phyloP scores from a whole-genome alignment of 23 tunicate species.

The Pegea sp. region DNA sequence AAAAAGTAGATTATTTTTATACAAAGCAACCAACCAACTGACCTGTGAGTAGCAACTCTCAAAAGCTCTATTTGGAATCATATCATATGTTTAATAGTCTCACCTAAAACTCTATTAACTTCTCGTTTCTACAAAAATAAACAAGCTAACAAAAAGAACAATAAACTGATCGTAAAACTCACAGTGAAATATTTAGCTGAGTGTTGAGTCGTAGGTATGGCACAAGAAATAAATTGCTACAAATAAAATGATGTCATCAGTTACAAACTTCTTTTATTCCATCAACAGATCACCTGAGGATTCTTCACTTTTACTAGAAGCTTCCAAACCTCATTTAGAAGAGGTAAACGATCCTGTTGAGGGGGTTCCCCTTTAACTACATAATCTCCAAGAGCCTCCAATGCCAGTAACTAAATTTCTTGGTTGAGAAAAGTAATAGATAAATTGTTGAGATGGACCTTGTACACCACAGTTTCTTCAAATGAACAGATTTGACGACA shows the following conservation, averaged over 20 bases:
- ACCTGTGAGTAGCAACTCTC: constrained; percentile 30
- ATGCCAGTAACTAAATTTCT: constrained; percentile 10
- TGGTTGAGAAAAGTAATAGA: not conserved
- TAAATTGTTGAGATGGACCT: constrained; percentile 4
- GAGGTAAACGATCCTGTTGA: constrained; percentile 16
- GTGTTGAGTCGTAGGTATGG: constrained; percentile 40
- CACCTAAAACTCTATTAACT: constrained; percentile 61
- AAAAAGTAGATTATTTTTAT: too few species aligned
- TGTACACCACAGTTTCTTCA: constrained; percentile 32
- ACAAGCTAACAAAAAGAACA: not conserved
- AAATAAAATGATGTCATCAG: not conserved
- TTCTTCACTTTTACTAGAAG: constrained; percentile 22
- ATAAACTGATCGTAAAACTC: constrained; percentile 3
- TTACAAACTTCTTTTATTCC: not conserved
- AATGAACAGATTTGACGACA: constrained; percentile 17
- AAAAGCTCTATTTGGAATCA: constrained; percentile 71
- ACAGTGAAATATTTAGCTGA: constrained; percentile 51
- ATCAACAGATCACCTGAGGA: constrained; percentile 8
- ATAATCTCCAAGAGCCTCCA: constrained; percentile 28
- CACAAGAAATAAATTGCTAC: constrained; percentile 50
- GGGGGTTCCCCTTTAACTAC: constrained; percentile 37
- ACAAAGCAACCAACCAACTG: too few species aligned
- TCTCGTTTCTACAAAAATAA: constrained; percentile 31
- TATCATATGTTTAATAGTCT: constrained; percentile 72
- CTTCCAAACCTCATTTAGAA: constrained; percentile 75